These are phyloP conservation scores for mouse (Mus musculus) DNA, from an alignment of 2,113 vertebrate genomes.

Conservation along the genomic window DNA sequence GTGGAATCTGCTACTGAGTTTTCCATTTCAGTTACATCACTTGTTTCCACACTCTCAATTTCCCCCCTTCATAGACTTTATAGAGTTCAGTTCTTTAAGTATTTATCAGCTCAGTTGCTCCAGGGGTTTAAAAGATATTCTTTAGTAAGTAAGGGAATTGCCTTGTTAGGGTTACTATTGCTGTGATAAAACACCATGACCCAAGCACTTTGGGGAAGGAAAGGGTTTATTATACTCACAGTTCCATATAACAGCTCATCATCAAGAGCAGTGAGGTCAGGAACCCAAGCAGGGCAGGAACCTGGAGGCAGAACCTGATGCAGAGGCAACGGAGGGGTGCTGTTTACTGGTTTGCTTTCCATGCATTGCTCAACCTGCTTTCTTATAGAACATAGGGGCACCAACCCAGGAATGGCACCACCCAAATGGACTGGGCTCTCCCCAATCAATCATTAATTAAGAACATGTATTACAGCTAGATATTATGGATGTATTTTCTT, in stretches of 20 bases:
- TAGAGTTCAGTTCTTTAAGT: conserved; percentile 40
- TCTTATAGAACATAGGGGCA: neutral
- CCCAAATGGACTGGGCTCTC: neutral
- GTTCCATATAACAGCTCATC: neutral
- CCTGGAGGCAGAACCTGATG: neutral
- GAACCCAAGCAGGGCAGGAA: neutral
- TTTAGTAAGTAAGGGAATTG: neutral
- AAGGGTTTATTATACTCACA: neutral
- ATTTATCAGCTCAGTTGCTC: neutral
- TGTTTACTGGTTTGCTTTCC: neutral
- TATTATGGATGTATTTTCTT: neutral
- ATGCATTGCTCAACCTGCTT: neutral
- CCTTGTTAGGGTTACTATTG: neutral
- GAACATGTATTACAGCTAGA: neutral
- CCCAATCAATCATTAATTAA: neutral
- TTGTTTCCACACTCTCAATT: conserved; percentile 26
- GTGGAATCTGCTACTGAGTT: neutral
- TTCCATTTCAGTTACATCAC: neutral
- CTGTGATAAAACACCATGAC: neutral
- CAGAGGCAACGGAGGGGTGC: neutral
- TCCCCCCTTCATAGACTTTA: neutral
- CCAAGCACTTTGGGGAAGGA: neutral
- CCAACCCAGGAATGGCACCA: neutral
- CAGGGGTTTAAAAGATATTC: neutral
- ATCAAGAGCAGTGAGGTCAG: neutral